Evolutionary conservation across 2,888 invertebrate genomes (phyloP).

Genomic region (Maniola hyperantus): DNA sequence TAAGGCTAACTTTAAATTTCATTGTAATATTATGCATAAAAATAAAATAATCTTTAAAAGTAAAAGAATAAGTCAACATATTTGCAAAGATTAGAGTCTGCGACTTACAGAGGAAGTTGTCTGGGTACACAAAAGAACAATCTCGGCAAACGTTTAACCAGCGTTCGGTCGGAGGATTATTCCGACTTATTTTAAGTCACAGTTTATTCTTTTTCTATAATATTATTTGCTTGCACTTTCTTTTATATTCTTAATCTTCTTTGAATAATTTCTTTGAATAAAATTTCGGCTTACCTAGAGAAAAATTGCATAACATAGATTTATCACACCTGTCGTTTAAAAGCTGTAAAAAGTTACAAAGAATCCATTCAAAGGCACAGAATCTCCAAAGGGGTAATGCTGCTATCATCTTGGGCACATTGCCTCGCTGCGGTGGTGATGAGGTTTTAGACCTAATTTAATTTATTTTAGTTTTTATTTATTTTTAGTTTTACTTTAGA

Average conservation of each 20-base stretch:
- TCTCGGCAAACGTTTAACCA: conserved; percentile 59
- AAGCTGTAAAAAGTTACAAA: too few relatives aligned
- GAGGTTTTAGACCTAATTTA: too few relatives aligned
- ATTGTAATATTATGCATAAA: too few relatives aligned
- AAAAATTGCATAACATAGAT: too few relatives aligned
- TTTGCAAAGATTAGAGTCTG: conserved; percentile 61
- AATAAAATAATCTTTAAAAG: conserved; percentile 4
- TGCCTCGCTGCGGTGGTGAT: too few relatives aligned
- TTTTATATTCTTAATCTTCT: neutral
- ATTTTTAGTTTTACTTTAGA: too few relatives aligned
- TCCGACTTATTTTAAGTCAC: conserved; percentile 17
- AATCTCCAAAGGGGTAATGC: too few relatives aligned
- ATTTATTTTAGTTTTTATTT: too few relatives aligned
- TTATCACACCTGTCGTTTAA: too few relatives aligned
- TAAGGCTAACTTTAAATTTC: too few relatives aligned
- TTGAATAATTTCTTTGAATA: neutral
- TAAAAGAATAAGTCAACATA: conserved; percentile 48
- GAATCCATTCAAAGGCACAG: too few relatives aligned
- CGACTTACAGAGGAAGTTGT: conserved; percentile 55
- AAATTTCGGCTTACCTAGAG: neutral
- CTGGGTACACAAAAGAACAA: conserved; percentile 63
- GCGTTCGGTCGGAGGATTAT: conserved; percentile 44
- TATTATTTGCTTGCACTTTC: conserved; percentile 17
- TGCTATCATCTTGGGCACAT: too few relatives aligned
- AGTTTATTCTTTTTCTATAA: neutral